Base-by-base conservation (phyloP, 2,888 invertebrate species). In the Drosophila macrospina region DNA sequence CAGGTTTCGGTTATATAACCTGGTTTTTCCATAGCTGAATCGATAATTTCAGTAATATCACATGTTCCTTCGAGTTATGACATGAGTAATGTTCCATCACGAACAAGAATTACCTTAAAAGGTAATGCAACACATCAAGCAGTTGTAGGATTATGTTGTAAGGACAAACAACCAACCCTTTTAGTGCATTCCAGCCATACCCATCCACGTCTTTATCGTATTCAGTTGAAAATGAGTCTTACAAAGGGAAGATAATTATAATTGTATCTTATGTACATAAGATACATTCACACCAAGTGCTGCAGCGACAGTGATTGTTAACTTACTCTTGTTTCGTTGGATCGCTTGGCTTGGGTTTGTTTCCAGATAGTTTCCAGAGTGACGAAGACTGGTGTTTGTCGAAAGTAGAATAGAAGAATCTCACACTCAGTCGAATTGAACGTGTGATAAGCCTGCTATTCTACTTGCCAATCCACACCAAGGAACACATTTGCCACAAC, bases 331-430 rank as follows among this genome's bases (percentile, higher is more conserved):
- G 41, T 6, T 41, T 34, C n/a, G 15, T 44, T 37, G 7, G 24
- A 32, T 41, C 20, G 20, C 3, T 20, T 20, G 20, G 20, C 20
- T 13, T 34, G 24, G 10, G 42, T 15, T 54, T 5, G 0, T 20
- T 32, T 2, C 20, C 26, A 5, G 5, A 10, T 8, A 36, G 20
- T 44, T 48, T n/a, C 32, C 10, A 47, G 24, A 16, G 11, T 13
- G 74, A 51, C 36, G 85, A 41, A 54, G n/a, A 11, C 68, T 72
- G 82, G 86, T 87, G 86, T 60, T 80, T 81, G 78, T 87, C 82
- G 86, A 88, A 89, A 86, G 86, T 86, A 86, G 89, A 86, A 86
- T 86, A 86, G 87, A 89, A 89, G 86, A 86, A 86, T 86, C 86
- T 86, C 86, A 86, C 86, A 86, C 63, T 48, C 6, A 37, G 59